Conservation (phyloP, 1,140 invertebrate genomes). For the Artemia franciscana region DNA sequence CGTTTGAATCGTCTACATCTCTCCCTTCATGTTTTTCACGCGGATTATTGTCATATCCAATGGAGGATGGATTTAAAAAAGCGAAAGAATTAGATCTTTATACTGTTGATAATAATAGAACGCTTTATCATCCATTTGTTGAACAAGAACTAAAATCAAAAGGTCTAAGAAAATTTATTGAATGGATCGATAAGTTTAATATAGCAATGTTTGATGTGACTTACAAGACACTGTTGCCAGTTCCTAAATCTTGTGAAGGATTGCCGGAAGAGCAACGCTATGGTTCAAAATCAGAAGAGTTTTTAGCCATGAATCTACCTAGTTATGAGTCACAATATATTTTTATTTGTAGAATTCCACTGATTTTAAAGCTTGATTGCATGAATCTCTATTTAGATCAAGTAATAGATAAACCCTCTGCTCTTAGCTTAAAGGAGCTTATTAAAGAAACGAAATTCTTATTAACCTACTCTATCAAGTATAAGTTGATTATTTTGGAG, state of each 20-base stretch:
- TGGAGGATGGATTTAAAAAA: background rate
- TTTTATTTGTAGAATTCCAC: slow-evolving; percentile 52
- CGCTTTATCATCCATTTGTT: slow-evolving; percentile 41
- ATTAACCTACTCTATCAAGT: background rate
- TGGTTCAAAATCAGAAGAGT: slow-evolving; percentile 53
- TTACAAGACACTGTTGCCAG: background rate
- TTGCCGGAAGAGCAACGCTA: slow-evolving; percentile 29
- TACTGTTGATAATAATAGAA: background rate
- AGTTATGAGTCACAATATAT: slow-evolving; percentile 54
- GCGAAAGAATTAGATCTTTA: slow-evolving; percentile 6
- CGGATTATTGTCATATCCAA: slow-evolving; percentile 9
- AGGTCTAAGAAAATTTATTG: slow-evolving; percentile 48
- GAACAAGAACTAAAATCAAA: slow-evolving; percentile 63
- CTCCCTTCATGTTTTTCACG: too few relatives aligned
- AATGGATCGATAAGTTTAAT: slow-evolving; percentile 18
- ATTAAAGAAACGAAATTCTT: background rate
- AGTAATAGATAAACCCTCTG: slow-evolving; percentile 53
- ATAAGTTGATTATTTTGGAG: background rate
- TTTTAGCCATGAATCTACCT: slow-evolving; percentile 44
- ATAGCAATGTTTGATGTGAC: background rate
- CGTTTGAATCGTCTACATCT: too few relatives aligned
- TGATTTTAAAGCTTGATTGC: slow-evolving; percentile 73
- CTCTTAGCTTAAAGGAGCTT: slow-evolving; percentile 56
- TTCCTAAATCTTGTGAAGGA: slow-evolving; percentile 18
- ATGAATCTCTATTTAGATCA: slow-evolving; percentile 56